Conservation (phyloP, 2,113 vertebrate genomes). For the Eulemur rufifrons region DNA sequence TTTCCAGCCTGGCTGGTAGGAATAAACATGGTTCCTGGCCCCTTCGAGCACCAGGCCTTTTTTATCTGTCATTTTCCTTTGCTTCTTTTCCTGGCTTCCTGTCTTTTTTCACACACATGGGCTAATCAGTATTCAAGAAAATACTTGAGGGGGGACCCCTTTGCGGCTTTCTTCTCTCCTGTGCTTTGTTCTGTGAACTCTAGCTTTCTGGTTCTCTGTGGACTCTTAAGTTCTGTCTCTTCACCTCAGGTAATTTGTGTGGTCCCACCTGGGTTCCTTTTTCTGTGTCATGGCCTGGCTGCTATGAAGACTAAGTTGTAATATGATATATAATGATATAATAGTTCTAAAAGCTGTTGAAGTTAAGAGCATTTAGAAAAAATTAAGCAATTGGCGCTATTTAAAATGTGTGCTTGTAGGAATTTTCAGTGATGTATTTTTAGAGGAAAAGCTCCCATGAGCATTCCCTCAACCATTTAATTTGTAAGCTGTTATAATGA, state of each 20-base stretch:
- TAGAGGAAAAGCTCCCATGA: not conserved
- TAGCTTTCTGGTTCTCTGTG: not conserved
- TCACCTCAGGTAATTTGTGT: not conserved
- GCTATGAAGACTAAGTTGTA: not conserved
- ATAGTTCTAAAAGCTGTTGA: not conserved
- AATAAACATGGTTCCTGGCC: not conserved
- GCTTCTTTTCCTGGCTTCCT: not conserved
- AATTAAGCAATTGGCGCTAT: not conserved
- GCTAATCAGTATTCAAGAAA: not conserved
- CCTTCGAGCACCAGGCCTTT: not conserved
- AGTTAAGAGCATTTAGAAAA: not conserved
- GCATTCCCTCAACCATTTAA: not conserved
- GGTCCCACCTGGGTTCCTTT: not conserved
- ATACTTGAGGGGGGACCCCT: not conserved
- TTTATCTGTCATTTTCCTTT: not conserved
- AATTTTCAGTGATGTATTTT: not conserved
- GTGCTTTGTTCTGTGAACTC: not conserved
- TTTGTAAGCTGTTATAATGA: not conserved
- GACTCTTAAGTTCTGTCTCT: not conserved
- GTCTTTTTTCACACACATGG: not conserved
- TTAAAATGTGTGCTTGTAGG: not conserved
- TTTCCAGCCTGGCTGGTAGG: not conserved
- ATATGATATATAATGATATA: no score
- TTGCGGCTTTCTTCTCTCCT: not conserved
- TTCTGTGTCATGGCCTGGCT: not conserved